Percentiles rank a stretch among this genome's conserved stretches.
phyloP scores from a whole-genome alignment of 2,888 invertebrate genomes.

The Vannuccia rotundouncinata region DNA sequence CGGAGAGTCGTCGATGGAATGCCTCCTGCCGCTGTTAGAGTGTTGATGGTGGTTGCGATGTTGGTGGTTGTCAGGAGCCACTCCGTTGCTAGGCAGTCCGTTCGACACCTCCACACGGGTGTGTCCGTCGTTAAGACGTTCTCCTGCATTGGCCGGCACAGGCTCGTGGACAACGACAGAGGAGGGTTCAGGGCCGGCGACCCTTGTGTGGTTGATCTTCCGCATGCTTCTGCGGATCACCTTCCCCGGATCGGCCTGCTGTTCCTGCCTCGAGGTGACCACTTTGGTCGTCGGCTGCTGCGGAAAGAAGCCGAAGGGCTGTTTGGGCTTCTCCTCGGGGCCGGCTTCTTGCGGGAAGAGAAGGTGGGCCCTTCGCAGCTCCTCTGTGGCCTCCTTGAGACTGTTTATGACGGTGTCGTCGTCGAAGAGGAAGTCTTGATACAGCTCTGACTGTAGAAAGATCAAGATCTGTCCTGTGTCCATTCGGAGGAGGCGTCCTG shows the following conservation, averaged over 20 bases:
- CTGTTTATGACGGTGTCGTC: slow-evolving; percentile 35
- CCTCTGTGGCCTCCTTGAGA: slow-evolving; percentile 34
- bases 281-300: background rate
- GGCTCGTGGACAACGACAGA: no score
- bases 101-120: no score
- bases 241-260: background rate
- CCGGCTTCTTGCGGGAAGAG: background rate
- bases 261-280: background rate
- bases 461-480: slow-evolving; percentile 20
- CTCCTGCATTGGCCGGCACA: no score
- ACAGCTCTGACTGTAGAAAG: slow-evolving; percentile 32
- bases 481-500: slow-evolving; percentile 33
- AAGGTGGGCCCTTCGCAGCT: background rate
- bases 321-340: background rate
- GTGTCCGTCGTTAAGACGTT: no score
- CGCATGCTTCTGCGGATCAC: background rate
- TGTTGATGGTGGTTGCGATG: no score
- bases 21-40: no score
- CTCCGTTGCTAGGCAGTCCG: no score
- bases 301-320: background rate
- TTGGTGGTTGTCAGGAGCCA: no score
- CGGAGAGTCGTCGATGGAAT: no score
- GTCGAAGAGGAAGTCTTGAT: slow-evolving; percentile 30
- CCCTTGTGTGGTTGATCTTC: background rate
- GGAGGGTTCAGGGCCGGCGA: no score